Conservation (phyloP, 2,888 invertebrate genomes). For the Drosophila lutescens region DNA sequence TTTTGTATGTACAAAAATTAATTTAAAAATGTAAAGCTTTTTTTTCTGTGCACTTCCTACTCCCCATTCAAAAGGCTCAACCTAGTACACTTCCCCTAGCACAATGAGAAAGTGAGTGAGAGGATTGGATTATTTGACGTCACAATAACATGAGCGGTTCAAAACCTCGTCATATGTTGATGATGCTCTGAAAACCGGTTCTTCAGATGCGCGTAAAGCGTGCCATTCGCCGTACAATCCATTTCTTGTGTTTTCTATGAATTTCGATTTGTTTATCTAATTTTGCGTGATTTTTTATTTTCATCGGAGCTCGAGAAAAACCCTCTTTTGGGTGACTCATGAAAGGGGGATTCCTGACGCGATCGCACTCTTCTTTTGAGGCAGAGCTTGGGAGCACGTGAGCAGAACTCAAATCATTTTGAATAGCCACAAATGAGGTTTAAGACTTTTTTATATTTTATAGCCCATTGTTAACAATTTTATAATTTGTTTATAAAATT, state of each 20-base stretch:
- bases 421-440: no score
- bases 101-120: constrained; percentile 20
- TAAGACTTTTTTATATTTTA: no score
- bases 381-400: constrained; percentile 2
- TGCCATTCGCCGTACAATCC: constrained; percentile 7
- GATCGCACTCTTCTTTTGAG: constrained; percentile 3
- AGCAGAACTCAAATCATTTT: constrained; percentile 8
- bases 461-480: no score
- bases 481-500: no score
- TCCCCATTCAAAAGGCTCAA: background rate
- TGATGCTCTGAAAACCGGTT: constrained; percentile 35
- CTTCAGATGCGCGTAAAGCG: constrained; percentile 14
- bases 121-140: constrained; percentile 42
- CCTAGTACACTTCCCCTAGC: constrained; percentile 19
- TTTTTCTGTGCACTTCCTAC: background rate
- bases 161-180: constrained; percentile 8
- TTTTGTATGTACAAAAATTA: no score
- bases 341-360: constrained; percentile 26
- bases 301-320: constrained; percentile 18
- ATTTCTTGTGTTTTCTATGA: constrained; percentile 33
- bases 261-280: constrained; percentile 22
- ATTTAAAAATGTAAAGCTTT: no score
- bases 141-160: constrained; percentile 38
- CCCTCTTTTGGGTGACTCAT: constrained; percentile 28
- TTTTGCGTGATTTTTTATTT: constrained; percentile 14